Conservation (phyloP, 2,113 vertebrate genomes). For the Zapornia atra region DNA sequence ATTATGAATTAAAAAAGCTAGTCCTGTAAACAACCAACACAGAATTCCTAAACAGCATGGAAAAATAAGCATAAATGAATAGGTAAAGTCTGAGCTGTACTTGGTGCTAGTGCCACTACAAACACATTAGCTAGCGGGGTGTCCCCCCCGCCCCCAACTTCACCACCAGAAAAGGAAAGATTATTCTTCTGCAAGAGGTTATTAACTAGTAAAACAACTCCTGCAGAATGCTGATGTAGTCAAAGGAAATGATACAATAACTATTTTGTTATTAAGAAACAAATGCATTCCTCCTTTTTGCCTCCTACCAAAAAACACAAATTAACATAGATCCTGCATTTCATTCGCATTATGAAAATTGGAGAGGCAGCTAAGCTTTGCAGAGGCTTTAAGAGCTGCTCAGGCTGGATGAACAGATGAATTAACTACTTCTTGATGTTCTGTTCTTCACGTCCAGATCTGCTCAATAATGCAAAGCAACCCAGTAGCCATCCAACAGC, state of each 20-base stretch:
- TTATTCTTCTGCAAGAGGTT: background rate
- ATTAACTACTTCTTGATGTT: conserved; percentile 31
- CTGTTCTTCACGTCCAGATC: background rate
- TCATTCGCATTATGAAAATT: conserved; percentile 75
- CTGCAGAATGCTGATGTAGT: conserved; percentile 60
- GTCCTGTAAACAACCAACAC: background rate
- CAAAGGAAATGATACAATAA: conserved; percentile 79
- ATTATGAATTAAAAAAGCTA: background rate
- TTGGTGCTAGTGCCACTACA: background rate
- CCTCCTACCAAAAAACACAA: conserved; percentile 73
- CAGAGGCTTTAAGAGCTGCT: conserved; percentile 20
- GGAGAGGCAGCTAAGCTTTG: conserved; percentile 51
- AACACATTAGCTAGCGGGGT: background rate
- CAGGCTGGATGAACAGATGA: conserved; percentile 20
- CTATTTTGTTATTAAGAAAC: conserved; percentile 86
- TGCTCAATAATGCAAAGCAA: background rate
- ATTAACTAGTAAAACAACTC: conserved; percentile 66
- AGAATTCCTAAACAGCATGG: background rate
- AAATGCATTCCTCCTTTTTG: conserved; percentile 78
- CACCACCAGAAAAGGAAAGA: background rate
- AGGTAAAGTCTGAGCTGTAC: background rate
- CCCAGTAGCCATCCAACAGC: background rate
- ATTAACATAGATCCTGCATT: conserved; percentile 77
- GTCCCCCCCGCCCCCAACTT: background rate
- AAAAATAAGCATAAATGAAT: background rate